Evolutionary conservation across 1,140 invertebrate genomes (phyloP).

Genomic region (Tribolium madens): DNA sequence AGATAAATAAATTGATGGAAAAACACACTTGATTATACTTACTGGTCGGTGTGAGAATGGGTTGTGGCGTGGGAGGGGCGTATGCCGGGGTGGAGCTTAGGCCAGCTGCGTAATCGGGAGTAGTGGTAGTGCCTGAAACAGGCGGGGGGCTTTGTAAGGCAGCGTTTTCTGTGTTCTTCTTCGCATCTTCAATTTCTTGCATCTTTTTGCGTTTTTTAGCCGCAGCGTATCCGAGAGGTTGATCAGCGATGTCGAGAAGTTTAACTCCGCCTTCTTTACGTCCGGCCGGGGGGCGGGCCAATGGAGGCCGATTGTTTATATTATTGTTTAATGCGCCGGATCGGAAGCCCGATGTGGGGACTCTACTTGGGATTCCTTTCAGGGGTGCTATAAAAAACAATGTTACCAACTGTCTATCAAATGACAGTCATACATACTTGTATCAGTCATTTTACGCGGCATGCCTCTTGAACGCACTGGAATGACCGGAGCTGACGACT

Average conservation of each 20-base stretch:
- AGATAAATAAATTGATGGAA: slow-evolving; percentile 2
- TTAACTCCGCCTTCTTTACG: slow-evolving; percentile 93
- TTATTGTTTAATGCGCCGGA: slow-evolving; percentile 71
- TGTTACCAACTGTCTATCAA: slow-evolving; percentile 18
- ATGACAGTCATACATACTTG: slow-evolving; percentile 73
- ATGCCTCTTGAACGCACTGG: slow-evolving; percentile 93
- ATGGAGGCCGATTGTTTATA: slow-evolving; percentile 65
- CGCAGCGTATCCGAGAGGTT: slow-evolving; percentile 80
- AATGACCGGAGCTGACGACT: slow-evolving; percentile 87
- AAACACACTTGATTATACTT: slow-evolving; percentile 34
- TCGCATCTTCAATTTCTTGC: slow-evolving; percentile 84
- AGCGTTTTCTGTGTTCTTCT: slow-evolving; percentile 74
- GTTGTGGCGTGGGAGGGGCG: slow-evolving; percentile 63
- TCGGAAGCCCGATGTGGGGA: slow-evolving; percentile 76
- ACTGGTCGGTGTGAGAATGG: slow-evolving; percentile 56
- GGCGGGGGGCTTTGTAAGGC: slow-evolving; percentile 66
- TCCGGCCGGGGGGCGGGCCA: slow-evolving; percentile 68
- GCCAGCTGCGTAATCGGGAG: slow-evolving; percentile 67
- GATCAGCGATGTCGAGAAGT: slow-evolving; percentile 92
- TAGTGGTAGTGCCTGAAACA: slow-evolving; percentile 65
- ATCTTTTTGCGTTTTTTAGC: slow-evolving; percentile 71
- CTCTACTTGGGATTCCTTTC: slow-evolving; percentile 89
- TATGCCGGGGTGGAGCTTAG: slow-evolving; percentile 68
- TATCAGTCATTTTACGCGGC: slow-evolving; percentile 96
- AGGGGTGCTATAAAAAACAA: slow-evolving; percentile 77